A percentile compares a stretch with the other conserved stretches of the same genome.
Evolutionary conservation across 1,140 invertebrate species (phyloP).

Genomic region (Halotydeus destructor): DNA sequence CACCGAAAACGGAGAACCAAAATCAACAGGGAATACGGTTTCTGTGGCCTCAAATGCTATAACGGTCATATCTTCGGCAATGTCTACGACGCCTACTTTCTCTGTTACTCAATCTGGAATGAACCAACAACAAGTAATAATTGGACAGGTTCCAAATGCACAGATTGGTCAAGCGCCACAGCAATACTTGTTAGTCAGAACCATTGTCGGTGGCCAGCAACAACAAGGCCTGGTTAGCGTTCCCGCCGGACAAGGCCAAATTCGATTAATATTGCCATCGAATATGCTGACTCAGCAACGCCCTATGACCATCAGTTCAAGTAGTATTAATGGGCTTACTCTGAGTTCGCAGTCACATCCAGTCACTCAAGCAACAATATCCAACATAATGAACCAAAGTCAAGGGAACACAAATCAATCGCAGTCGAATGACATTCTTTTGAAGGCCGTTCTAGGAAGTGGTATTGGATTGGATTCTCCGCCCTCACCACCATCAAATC

Average conservation of each 20-base stretch:
- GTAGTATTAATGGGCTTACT: not conserved
- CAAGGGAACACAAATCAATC: not conserved
- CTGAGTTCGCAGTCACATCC: not conserved
- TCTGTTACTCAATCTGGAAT: not conserved
- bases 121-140: not conserved
- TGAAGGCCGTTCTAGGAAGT: constrained; percentile 4
- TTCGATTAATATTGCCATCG: constrained; percentile 11
- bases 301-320: not conserved
- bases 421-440: constrained; percentile 1
- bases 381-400: not conserved
- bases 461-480: not conserved
- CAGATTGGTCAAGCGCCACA: constrained; percentile 5
- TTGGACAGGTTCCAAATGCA: not conserved
- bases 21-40: constrained; percentile 2
- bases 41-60: not conserved
- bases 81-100: not conserved
- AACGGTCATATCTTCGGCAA: not conserved
- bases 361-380: not conserved
- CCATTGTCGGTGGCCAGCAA: constrained; percentile 8
- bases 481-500: not conserved
- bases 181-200: constrained; percentile 13
- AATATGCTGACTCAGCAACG: constrained; percentile 8
- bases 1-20: not conserved
- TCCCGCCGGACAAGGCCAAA: not conserved
- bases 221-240: constrained; percentile 1